phyloP scores from a whole-genome alignment of 2,797 vertebrate species.

The Oryzias sinensis region DNA sequence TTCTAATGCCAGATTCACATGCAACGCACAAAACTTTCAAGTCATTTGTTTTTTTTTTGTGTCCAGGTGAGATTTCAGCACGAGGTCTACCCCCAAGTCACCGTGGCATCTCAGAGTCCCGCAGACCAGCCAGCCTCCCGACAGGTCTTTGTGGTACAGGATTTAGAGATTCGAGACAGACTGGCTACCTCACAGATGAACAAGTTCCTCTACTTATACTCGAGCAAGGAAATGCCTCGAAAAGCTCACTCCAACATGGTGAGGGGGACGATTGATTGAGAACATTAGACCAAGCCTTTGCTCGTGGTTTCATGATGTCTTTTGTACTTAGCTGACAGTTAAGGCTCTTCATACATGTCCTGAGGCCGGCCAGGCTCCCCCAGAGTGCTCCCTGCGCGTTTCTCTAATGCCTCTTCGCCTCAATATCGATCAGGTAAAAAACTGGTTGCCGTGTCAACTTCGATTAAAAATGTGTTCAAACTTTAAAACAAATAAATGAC shows the following conservation, averaged over 20 bases:
- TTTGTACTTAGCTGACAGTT: conserved; percentile 83
- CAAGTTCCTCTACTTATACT: conserved; percentile 96
- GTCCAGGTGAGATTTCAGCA: conserved; percentile 95
- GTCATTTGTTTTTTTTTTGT: conserved; percentile 1
- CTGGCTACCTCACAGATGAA: conserved; percentile 98
- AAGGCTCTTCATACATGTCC: conserved; percentile 93
- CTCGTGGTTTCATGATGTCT: conserved; percentile 7
- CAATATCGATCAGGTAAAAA: conserved; percentile 93
- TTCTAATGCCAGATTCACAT: background rate
- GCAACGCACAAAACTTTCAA: background rate
- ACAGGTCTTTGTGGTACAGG: conserved; percentile 95
- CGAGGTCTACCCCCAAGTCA: conserved; percentile 86
- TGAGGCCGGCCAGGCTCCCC: conserved; percentile 88
- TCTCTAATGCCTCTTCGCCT: conserved; percentile 96
- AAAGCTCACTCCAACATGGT: conserved; percentile 99
- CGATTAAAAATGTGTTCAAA: background rate
- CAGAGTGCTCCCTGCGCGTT: conserved; percentile 93
- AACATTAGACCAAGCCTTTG: background rate
- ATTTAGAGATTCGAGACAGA: conserved; percentile 94
- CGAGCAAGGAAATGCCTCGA: conserved; percentile 96
- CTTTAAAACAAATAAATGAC: background rate
- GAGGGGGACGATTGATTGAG: conserved; percentile 15
- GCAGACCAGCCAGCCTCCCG: conserved; percentile 89
- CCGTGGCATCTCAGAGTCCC: conserved; percentile 61
- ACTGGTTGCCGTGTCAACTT: background rate